Evolutionary conservation across 2,888 invertebrate genomes (phyloP).

Genomic region (Clistopyga incitator): DNA sequence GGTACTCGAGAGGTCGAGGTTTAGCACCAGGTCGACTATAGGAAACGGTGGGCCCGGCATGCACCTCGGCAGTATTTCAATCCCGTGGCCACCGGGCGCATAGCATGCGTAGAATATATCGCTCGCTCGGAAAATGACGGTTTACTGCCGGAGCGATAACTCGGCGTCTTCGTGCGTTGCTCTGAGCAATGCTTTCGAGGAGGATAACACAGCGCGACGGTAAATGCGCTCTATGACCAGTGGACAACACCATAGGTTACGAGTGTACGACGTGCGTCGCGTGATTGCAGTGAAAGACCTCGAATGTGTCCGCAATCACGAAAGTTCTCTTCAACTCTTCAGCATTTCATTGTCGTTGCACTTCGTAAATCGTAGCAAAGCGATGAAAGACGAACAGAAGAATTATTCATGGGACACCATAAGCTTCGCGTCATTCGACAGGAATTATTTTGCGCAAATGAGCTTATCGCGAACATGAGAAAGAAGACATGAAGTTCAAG

Average conservation of each 20-base stretch:
- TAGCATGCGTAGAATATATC: conserved; percentile 65
- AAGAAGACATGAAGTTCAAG: conserved; percentile 4
- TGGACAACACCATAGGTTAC: not conserved
- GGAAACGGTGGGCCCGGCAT: conserved; percentile 69
- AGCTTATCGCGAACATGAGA: conserved; percentile 5
- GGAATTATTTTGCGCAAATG: not conserved
- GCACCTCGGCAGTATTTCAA: conserved; percentile 70
- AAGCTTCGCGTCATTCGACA: not conserved
- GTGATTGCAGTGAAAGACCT: conserved; percentile 58
- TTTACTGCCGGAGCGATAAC: conserved; percentile 71
- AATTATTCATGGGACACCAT: conserved; percentile 19
- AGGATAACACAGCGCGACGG: conserved; percentile 33
- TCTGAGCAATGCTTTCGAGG: conserved; percentile 45
- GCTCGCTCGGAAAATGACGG: conserved; percentile 67
- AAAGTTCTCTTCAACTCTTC: not conserved
- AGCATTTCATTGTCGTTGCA: conserved; percentile 18
- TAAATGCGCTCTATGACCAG: conserved; percentile 30
- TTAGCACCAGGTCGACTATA: conserved; percentile 63
- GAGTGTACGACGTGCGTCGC: conserved; percentile 50
- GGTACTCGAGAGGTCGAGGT: conserved; percentile 59
- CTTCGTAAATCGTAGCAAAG: conserved; percentile 1
- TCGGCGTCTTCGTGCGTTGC: conserved; percentile 65
- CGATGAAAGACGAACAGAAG: conserved; percentile 2
- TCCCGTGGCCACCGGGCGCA: conserved; percentile 56
- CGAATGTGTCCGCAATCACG: conserved; percentile 59